These are phyloP conservation scores for Junco hyemalis DNA, from an alignment of 2,113 vertebrate species.

Conservation along the genomic window DNA sequence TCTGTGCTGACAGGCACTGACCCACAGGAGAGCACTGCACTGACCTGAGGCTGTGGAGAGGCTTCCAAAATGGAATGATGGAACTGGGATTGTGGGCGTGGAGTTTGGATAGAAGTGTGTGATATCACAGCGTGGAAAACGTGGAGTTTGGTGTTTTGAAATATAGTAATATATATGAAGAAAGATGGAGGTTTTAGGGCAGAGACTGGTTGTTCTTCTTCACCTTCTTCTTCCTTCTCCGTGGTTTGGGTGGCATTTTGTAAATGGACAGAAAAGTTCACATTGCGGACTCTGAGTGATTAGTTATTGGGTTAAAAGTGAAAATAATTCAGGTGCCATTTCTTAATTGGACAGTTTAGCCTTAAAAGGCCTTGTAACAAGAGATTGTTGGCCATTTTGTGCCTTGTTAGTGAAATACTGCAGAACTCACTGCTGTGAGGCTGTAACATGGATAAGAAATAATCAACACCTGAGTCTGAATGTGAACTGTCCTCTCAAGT, in stretches of 20 bases:
- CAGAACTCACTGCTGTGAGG: background rate
- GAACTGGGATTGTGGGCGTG: background rate
- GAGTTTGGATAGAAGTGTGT: background rate
- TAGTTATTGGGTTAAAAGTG: background rate
- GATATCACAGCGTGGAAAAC: background rate
- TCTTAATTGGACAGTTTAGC: background rate
- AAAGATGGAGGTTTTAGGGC: background rate
- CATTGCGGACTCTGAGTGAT: background rate
- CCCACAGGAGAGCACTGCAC: background rate
- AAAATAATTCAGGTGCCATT: background rate
- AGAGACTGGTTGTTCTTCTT: background rate
- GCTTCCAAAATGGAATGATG: background rate
- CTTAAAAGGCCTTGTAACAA: background rate
- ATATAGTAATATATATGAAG: background rate
- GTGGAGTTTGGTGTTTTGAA: background rate
- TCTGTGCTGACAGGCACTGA: background rate
- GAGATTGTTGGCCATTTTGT: background rate
- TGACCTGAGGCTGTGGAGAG: background rate
- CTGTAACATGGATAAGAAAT: background rate
- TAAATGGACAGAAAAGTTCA: background rate
- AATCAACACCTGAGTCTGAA: background rate
- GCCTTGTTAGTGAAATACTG: background rate
- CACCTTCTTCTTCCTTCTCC: background rate
- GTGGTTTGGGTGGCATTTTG: background rate
- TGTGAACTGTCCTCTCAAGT: background rate